Base-by-base conservation (phyloP, 2,113 vertebrate species). In the Synodontis membranacea region DNA sequence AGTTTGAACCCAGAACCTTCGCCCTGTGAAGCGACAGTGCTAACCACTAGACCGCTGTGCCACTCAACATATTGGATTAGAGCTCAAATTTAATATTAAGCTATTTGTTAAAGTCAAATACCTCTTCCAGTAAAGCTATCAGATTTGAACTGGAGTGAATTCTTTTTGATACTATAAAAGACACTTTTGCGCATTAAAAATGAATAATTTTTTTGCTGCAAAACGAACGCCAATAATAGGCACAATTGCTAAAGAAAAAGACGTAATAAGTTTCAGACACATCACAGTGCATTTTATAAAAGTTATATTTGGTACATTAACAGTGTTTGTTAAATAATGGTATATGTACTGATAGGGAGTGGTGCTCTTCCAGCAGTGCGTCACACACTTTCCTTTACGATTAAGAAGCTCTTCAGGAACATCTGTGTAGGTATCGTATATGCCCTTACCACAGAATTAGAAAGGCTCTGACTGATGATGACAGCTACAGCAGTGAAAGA, bases 401-500 rank as follows among this genome's bases (percentile, higher is more conserved):
- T 54, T 31, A 74, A 62, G 12, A 86, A 21, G 17, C 78, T 81
- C 50, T 82, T 50, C 15, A n/a, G 23, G 31, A 72, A 86, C 34
- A 86, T 72, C 79, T 60, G 39, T 46, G 80, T 75, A 54, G 21
- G 5, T 85, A 62, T 50, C 44, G 25, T 64, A 64, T 28, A 58
- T 78, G 60, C 72, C 28, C 56, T 54, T n/a, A 48, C 28, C 39
- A 85, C 28, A 46, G 34, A 85, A 34, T 10, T 60, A 14, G 15
- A 75, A 64, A 78, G 25, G 64, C 37, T 84, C 60, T 50, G 54
- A 88, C 52, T 85, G 34, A 85, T 25, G 23, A 82, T 78, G 46
- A 52, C 66, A 37, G 64, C 64, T 48, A 81, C 8, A 85, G 54
- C 82, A 72, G 50, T 23, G 48, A 82, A 81, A 84, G 50, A 48